Percentiles rank a stretch among this genome's conserved stretches.
These are phyloP conservation scores for Myotis lucifugus DNA, from an alignment of 2,113 vertebrate genomes.

Conservation along the genomic window DNA sequence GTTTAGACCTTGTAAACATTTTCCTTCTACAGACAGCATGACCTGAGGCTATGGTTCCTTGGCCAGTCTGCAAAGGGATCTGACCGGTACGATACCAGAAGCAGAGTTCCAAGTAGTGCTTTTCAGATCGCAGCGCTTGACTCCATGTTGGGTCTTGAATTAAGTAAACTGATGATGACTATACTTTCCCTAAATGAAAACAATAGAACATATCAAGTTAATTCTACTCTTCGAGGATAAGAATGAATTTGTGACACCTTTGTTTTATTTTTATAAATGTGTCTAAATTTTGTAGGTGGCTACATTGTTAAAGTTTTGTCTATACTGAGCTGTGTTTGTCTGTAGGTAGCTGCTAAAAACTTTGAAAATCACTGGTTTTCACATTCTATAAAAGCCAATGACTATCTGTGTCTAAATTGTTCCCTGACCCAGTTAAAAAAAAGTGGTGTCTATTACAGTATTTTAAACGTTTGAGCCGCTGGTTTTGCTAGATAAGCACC, in stretches of 20 bases:
- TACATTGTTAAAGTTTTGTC: not conserved
- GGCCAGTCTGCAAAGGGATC: not conserved
- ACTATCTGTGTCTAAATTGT: not conserved
- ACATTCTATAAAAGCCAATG: not conserved
- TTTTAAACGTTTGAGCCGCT: slow-evolving; percentile 42
- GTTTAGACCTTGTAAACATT: not conserved
- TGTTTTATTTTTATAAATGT: not conserved
- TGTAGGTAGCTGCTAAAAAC: not conserved
- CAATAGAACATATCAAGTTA: not conserved
- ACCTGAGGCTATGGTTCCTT: not conserved
- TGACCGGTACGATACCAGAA: not conserved
- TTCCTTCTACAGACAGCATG: not conserved
- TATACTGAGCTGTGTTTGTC: not conserved
- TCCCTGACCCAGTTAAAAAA: not conserved
- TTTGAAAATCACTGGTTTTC: not conserved
- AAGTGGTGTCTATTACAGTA: not conserved
- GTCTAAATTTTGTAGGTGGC: not conserved
- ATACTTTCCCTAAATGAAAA: not conserved
- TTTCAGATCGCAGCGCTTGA: not conserved
- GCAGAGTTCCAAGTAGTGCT: not conserved
- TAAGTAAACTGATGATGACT: not conserved
- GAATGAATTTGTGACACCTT: not conserved
- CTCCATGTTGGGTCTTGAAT: not conserved
- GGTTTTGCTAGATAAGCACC: slow-evolving; percentile 20
- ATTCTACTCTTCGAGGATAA: not conserved